Base-by-base conservation (phyloP, 1,140 invertebrate genomes). In the Ditylenchus dipsaci region DNA sequence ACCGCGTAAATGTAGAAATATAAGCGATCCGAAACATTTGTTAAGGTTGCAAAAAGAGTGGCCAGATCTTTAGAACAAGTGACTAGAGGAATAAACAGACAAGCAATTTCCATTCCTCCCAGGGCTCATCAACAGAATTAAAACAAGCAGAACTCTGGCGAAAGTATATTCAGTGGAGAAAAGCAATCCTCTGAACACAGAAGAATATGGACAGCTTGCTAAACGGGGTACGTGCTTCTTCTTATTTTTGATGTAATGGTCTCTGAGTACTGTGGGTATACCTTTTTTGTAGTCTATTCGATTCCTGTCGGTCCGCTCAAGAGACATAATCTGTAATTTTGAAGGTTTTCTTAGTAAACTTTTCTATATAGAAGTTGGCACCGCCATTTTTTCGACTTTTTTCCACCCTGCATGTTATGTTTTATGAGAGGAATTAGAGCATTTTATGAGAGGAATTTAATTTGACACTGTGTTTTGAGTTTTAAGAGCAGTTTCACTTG, bases 81-180 rank as follows among this genome's bases (percentile, higher is more conserved):
- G 29, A 97, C 94, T 0, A 87, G 94, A 80, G 95, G 94, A 0
- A 85, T 98, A 0, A 97, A 97, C 84, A 87, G 93, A 63, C 67
- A 79, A 27, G 88, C 91, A 71, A 93, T 94, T 0, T 93, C 93
- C 59, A 88, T 95, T 1, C 95, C 95, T 42, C 94, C 95, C 0
- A 91, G 90, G 26, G 91, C 47, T 77, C 72, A n/a, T 89, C 89
- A 71, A 88, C 90, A 1, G 81, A 79, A 65, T 63, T 67, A 93
- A 97, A 84, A 93, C 78, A 97, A 86, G 86, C 90, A 60, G 93
- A 97, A 78, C 82, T 97, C n/a, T 99, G 96, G 95, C 96, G 96
- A 84, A 96, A 96, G 80, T 98, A 97, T 80, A 97, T 99, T 69
- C 86, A 88, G 1, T 99, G 94, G 96, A 99, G 84, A 91, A 95